A percentile compares a stretch with the other conserved stretches of the same genome.
phyloP scores from a whole-genome alignment of 2,797 vertebrate species.

The Diceros bicornis region DNA sequence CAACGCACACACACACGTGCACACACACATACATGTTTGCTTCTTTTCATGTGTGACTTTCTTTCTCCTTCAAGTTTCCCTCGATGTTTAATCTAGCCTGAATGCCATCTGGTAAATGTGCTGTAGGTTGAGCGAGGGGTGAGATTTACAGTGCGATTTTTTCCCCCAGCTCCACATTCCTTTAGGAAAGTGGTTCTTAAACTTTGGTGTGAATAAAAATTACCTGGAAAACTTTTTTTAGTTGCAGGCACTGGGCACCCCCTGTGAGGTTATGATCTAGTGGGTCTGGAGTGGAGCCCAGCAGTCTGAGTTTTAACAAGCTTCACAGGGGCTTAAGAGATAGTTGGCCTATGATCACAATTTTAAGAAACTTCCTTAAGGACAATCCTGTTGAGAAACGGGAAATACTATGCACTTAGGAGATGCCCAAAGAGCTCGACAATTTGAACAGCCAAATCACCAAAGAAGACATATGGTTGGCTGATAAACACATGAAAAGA shows the following conservation, averaged over 20 bases:
- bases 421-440: not conserved
- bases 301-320: not conserved
- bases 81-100: not conserved
- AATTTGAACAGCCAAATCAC: not conserved
- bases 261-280: not conserved
- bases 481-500: not conserved
- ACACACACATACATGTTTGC: not conserved
- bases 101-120: not conserved
- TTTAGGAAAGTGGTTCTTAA: not conserved
- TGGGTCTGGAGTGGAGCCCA: not conserved
- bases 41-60: not conserved
- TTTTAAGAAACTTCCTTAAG: not conserved
- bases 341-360: not conserved
- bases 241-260: not conserved
- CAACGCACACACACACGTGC: accelerated
- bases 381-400: not conserved
- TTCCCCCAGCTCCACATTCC: not conserved
- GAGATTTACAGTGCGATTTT: not conserved
- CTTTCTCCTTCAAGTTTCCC: not conserved
- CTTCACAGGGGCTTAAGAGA: not conserved
- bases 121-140: not conserved
- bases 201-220: not conserved
- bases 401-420: not conserved
- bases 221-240: not conserved
- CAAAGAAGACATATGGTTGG: not conserved